Percentiles rank a stretch among this genome's conserved stretches.
Evolutionary conservation across 2,888 invertebrate species (phyloP).

Genomic region (Minunthozetes semirufus): DNA sequence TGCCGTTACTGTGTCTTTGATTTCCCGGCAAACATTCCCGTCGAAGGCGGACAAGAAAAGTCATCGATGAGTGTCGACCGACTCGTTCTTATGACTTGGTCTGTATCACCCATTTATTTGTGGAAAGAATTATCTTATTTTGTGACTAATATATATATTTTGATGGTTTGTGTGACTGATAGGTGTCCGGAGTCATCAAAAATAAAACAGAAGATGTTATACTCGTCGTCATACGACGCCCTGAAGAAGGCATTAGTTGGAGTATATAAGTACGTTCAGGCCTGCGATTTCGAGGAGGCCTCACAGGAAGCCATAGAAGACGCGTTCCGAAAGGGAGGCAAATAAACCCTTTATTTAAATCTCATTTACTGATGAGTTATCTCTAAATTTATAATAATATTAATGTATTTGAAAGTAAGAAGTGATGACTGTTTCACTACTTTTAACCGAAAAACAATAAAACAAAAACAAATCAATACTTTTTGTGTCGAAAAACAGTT

Average conservation of each 20-base stretch:
- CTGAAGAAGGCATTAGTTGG: conserved; percentile 94
- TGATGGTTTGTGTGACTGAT: too few relatives aligned
- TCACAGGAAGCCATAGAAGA: conserved; percentile 44
- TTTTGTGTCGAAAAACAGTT: background rate
- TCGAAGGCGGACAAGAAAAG: conserved; percentile 43
- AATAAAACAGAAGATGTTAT: conserved; percentile 72
- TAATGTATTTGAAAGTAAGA: conserved; percentile 1
- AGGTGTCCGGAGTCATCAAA: conserved; percentile 93
- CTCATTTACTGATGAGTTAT: background rate
- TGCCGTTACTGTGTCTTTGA: conserved; percentile 98
- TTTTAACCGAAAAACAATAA: conserved; percentile 1
- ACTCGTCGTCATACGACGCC: conserved; percentile 92
- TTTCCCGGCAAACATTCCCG: conserved; percentile 54
- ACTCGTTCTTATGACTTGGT: conserved; percentile 83
- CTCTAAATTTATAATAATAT: conserved; percentile 15
- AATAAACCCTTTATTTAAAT: conserved; percentile 32
- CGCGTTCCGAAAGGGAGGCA: conserved; percentile 42
- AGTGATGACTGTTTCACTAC: conserved; percentile 9
- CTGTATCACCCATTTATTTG: background rate
- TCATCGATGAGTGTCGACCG: conserved; percentile 44
- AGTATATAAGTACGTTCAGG: conserved; percentile 89
- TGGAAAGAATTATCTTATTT: background rate
- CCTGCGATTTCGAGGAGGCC: conserved; percentile 48
- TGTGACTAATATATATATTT: background rate
- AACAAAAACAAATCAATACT: background rate